phyloP scores from a whole-genome alignment of 1,140 invertebrate genomes.

The Vanessa tameamea region DNA sequence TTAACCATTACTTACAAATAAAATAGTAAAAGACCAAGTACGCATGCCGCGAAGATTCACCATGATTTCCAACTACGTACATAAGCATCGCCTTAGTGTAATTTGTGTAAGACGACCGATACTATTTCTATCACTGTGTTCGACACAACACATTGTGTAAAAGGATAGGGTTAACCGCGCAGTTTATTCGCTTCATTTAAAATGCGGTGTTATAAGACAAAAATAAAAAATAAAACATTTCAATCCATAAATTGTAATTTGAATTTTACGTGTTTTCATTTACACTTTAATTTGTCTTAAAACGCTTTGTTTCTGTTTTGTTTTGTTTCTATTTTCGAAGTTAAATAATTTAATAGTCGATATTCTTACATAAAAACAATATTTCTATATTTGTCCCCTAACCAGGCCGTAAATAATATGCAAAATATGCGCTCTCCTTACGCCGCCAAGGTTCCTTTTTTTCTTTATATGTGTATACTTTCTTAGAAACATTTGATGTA shows the following conservation, averaged over 20 bases:
- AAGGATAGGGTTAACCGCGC: conserved; percentile 32
- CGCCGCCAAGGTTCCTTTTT: too few relatives aligned
- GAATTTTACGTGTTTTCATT: conserved; percentile 25
- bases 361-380: too few relatives aligned
- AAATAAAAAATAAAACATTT: conserved; percentile 2
- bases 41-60: conserved; percentile 14
- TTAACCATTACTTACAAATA: conserved; percentile 36
- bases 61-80: conserved; percentile 31
- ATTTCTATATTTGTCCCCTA: too few relatives aligned
- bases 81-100: conserved; percentile 27
- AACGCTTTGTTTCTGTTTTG: too few relatives aligned
- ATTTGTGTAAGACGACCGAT: conserved; percentile 22
- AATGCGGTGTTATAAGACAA: conserved; percentile 32
- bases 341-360: too few relatives aligned
- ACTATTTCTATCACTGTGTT: conserved; percentile 31
- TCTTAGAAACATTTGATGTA: too few relatives aligned
- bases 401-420: too few relatives aligned
- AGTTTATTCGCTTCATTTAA: conserved; percentile 42
- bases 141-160: conserved; percentile 25
- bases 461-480: too few relatives aligned
- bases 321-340: too few relatives aligned
- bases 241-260: conserved; percentile 15
- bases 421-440: too few relatives aligned
- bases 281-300: not conserved
- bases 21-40: conserved; percentile 33